phyloP scores from a whole-genome alignment of 2,797 vertebrate genomes.

The Margarornis squamiger region DNA sequence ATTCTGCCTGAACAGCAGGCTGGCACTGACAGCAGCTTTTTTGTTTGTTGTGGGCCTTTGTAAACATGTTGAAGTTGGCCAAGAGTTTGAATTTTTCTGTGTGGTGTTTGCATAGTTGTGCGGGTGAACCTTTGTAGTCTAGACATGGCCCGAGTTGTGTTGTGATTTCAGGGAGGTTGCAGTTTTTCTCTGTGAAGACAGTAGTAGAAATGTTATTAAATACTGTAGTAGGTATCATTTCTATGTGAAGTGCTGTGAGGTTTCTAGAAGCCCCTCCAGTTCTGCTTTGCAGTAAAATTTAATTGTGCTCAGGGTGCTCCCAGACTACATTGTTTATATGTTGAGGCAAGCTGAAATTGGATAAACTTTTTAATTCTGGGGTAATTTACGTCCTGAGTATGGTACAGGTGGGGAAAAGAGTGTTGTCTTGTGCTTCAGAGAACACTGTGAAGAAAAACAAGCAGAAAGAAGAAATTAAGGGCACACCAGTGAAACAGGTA shows the following conservation, averaged over 20 bases:
- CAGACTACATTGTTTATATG: neutral
- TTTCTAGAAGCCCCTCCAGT: neutral
- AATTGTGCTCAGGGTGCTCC: constrained; percentile 10
- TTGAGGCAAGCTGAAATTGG: neutral
- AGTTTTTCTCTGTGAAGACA: neutral
- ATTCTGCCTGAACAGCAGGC: neutral
- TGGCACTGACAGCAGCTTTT: neutral
- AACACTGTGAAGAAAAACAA: neutral
- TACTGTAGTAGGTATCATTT: neutral
- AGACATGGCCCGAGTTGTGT: neutral
- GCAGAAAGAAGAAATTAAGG: neutral
- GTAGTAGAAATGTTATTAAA: neutral
- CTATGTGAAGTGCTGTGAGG: neutral
- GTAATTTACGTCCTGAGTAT: neutral
- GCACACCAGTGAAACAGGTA: neutral
- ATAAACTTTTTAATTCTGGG: neutral
- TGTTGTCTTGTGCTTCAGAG: neutral
- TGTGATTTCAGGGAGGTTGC: neutral
- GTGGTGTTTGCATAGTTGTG: neutral
- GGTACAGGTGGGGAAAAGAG: neutral
- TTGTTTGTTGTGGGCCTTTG: neutral
- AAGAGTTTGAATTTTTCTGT: neutral
- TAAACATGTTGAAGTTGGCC: neutral
- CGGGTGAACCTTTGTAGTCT: neutral
- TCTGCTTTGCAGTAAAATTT: neutral